phyloP scores from a whole-genome alignment of 2,113 vertebrate species.

The Mustela lutreola region DNA sequence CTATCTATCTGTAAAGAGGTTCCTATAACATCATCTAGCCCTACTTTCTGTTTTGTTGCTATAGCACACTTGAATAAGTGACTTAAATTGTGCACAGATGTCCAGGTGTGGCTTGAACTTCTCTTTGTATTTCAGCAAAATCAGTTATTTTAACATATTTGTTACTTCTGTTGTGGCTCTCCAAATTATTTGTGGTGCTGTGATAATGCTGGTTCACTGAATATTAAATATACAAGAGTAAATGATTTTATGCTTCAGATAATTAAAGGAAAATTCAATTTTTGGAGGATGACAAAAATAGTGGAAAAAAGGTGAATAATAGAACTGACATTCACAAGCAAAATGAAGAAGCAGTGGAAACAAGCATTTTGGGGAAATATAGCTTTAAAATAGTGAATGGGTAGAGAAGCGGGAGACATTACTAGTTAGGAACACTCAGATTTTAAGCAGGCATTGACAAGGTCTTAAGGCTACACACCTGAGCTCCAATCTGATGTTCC shows the following conservation, averaged over 20 bases:
- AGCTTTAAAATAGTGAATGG: not conserved
- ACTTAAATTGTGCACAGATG: conserved; percentile 46
- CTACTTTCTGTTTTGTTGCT: not conserved
- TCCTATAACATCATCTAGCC: not conserved
- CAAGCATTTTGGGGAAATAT: not conserved
- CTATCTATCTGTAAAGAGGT: not conserved
- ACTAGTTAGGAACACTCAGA: not conserved
- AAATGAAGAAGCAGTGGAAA: conserved; percentile 49
- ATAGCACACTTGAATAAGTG: not conserved
- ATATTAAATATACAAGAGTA: conserved; percentile 56
- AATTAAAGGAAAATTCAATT: conserved; percentile 65
- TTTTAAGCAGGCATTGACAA: not conserved
- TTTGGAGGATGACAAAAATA: conserved; percentile 43
- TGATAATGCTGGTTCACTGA: conserved; percentile 55
- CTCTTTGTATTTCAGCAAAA: conserved; percentile 42
- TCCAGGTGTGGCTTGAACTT: conserved; percentile 54
- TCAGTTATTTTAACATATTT: conserved; percentile 60
- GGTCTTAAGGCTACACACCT: not conserved
- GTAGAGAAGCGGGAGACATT: not conserved
- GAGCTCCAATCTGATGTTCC: not conserved
- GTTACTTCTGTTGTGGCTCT: conserved; percentile 40
- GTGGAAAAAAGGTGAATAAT: conserved; percentile 15
- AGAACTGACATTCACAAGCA: not conserved
- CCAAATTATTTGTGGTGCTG: conserved; percentile 28
- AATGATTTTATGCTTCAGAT: conserved; percentile 62